Conservation (phyloP, 2,113 vertebrate species). For the pig (Sus scrofa) region DNA sequence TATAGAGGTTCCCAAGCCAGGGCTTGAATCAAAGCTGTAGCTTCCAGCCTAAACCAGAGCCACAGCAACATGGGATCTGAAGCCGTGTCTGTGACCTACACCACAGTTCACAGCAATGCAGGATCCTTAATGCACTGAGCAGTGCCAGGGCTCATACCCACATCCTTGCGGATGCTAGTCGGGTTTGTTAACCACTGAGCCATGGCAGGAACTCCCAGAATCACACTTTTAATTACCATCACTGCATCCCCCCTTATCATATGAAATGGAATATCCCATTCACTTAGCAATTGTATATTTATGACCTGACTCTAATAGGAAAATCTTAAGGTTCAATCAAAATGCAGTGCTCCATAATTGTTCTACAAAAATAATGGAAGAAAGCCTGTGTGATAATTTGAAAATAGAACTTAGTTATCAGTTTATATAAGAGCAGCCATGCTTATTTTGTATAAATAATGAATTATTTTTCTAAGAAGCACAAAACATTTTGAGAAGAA, state of each 20-base stretch:
- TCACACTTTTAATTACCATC: not conserved
- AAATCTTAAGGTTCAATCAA: not conserved
- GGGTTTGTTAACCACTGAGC: too few species aligned
- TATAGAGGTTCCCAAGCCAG: too few species aligned
- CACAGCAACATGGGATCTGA: too few species aligned
- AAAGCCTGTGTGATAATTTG: not conserved
- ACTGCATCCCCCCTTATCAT: not conserved
- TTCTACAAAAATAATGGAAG: not conserved
- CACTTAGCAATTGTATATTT: not conserved
- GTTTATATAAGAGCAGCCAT: not conserved
- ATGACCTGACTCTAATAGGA: not conserved
- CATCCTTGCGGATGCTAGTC: too few species aligned
- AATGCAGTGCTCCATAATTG: not conserved
- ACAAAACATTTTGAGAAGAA: not conserved
- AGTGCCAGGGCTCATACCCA: too few species aligned
- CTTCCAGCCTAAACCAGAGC: too few species aligned
- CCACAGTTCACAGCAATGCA: too few species aligned
- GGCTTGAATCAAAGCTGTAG: too few species aligned
- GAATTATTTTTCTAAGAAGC: conserved; percentile 36
- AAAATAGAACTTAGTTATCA: not conserved
- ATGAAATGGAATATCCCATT: not conserved
- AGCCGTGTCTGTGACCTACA: too few species aligned
- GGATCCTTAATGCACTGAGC: too few species aligned
- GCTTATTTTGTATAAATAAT: not conserved
- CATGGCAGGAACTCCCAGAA: not conserved